Evolutionary conservation across 2,888 invertebrate species (phyloP), one percentile per base, ranked within the genome.

Genomic region (Zele albiditarsus): DNA sequence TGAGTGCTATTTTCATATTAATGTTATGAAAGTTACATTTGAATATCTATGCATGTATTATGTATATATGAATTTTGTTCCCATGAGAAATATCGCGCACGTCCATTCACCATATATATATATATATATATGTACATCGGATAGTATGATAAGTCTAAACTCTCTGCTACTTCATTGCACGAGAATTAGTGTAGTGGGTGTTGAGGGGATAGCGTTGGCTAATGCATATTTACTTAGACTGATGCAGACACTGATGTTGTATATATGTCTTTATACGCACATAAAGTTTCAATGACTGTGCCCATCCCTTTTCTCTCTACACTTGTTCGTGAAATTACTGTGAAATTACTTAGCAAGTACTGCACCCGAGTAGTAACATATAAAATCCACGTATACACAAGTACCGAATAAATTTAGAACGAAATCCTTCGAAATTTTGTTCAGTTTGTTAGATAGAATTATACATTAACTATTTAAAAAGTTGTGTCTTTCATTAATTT

Each of bases 331-430:
- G 58, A 25, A 60, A 60, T 62, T 62, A 28, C 27, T 62, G 28
- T 12, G 62, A 62, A 62, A 62, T 62, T 28, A 62, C 62, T 62
- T 62, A 27, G 12, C n/a, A 62, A 62, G n/a, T 62, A 31, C 62
- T 62, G 14, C n/a, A 53, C 6, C n/a, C n/a, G n/a, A 53, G n/a
- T 46, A n/a, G n/a, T 16, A 46, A n/a, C 16, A 14, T 46, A 16
- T 14, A 16, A 16, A 16, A 46, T 46, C 2, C 16, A 46, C n/a
- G 16, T 46, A 46, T 46, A 46, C 16, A 46, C 46, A n/a, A 46
- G 6, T 5, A n/a, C 46, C 16, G 16, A 46, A n/a, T 46, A n/a
- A 16, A 46, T 46, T 46, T 16, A n/a, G n/a, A n/a, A 14, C 4
- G 5, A 8, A 38, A 12, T 12, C 12, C 38, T 38, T 38, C 38